Base-by-base conservation (phyloP, 2,888 invertebrate species). In the Calliphora vomitoria region DNA sequence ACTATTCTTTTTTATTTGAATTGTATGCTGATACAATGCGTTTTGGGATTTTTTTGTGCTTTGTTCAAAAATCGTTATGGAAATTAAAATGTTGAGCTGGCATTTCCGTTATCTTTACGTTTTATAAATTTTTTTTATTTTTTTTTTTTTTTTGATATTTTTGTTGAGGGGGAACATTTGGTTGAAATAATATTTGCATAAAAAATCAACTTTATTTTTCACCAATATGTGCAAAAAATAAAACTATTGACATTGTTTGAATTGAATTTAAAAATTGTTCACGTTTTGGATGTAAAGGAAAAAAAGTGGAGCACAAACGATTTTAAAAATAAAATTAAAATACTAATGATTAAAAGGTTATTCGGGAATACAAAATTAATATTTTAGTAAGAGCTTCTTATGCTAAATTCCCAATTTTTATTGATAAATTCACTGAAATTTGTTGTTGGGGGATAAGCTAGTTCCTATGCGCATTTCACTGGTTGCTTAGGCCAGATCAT, bases 91-190 rank as follows among this genome's bases (percentile, higher is more conserved):
- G 86, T 31, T 76, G 76, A 76, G 53, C 8, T 72, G 11, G 71
- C 71, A 76, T 64, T 81, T 81, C 71, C 62, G 71, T 78, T 82
- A 86, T 86, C 86, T 82, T 82, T 58, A 62, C 60, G 41, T 62
- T 80, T 80, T 64, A 53, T 53, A 72, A 72, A 60, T 60, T 60
- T 35, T 58, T 60, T 60, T 35, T 58, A 58, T 5, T 58, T 18
- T 47, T 79, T 13, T 76, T 20, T n/a, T n/a, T n/a, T n/a, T n/a
- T n/a, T n/a, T n/a, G n/a, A n/a, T 1, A 11, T 25, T 25, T 53
- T 8, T 66, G 25, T 55, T n/a, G 15, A 44, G 35, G 25, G 8
- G n/a, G 53, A 6, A 62, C 38, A 64, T 71, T 38, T 20, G 10
- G 13, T n/a, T 53, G 50, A 79, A 80, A 60, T 68, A 58, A 53